Evolutionary conservation across 2,888 invertebrate species (phyloP).

Genomic region (Drosophila aldrichi): DNA sequence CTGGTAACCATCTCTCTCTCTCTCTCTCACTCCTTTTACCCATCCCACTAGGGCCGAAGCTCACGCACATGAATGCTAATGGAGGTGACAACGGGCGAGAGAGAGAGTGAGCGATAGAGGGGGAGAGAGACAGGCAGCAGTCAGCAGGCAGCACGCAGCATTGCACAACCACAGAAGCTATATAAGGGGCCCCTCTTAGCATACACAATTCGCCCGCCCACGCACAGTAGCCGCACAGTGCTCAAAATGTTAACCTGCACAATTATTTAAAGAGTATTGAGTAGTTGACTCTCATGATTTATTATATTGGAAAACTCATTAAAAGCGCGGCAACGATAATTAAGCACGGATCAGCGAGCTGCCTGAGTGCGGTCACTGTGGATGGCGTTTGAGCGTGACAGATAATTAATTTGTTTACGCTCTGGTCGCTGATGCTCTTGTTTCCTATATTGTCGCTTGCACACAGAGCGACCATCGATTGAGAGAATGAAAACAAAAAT

Average conservation of each 20-base stretch:
- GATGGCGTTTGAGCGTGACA: conserved; percentile 9
- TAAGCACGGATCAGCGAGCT: conserved; percentile 11
- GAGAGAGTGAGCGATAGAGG: not conserved
- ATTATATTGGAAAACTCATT: conserved; percentile 19
- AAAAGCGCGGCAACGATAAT: not conserved
- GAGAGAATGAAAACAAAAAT: not conserved
- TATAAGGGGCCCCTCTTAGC: conserved; percentile 6
- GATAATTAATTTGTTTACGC: conserved; percentile 18
- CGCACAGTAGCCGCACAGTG: conserved; percentile 40
- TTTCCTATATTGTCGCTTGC: not conserved
- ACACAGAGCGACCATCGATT: not conserved
- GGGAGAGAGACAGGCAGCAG: conserved; percentile 9
- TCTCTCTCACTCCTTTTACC: not conserved
- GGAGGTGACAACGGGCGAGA: not conserved
- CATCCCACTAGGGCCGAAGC: conserved; percentile 15
- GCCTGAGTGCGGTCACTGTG: conserved; percentile 7
- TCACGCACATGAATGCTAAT: conserved; percentile 79
- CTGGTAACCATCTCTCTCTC: conserved; percentile 4
- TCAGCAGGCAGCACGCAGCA: conserved; percentile 61
- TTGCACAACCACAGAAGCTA: conserved; percentile 73
- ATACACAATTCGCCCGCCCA: conserved; percentile 12
- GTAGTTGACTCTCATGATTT: not conserved
- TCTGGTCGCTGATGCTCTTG: not conserved
- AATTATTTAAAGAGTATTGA: conserved; percentile 19
- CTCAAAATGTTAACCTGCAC: conserved; percentile 4